Conservation (phyloP, 92 coral and sea anemone genomes). For the Plumapathes pennacea region DNA sequence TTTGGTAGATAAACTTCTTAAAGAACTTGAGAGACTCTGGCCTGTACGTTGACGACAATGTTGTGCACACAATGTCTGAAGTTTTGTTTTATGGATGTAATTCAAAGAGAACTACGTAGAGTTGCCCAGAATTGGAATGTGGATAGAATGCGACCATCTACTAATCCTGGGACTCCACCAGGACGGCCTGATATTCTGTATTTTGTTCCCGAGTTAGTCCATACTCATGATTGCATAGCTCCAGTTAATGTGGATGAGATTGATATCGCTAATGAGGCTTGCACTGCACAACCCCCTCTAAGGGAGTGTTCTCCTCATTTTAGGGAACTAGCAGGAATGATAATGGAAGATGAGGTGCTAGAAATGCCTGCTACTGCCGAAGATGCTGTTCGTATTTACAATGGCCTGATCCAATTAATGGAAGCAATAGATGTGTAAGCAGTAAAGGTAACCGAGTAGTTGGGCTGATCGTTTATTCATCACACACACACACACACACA, state of each 20-base stretch:
- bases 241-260: slow-evolving; percentile 53
- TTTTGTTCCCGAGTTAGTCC: slow-evolving; percentile 42
- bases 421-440: too few relatives aligned
- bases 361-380: slow-evolving; percentile 45
- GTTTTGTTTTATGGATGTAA: slow-evolving; percentile 28
- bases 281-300: slow-evolving; percentile 28
- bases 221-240: slow-evolving; percentile 51
- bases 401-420: too few relatives aligned
- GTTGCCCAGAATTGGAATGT: slow-evolving; percentile 20
- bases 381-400: too few relatives aligned
- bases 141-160: slow-evolving; percentile 21
- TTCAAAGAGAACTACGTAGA: slow-evolving; percentile 17
- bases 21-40: slow-evolving; percentile 28
- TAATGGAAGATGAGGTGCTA: slow-evolving; percentile 64
- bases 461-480: too few relatives aligned
- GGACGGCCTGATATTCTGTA: slow-evolving; percentile 59
- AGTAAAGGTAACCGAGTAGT: too few relatives aligned
- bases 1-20: slow-evolving; percentile 28
- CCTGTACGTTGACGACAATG: slow-evolving; percentile 18
- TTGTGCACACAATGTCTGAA: slow-evolving; percentile 20
- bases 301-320: slow-evolving; percentile 57
- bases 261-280: slow-evolving; percentile 51
- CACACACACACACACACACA: too few relatives aligned
- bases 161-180: slow-evolving; percentile 36
- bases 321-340: slow-evolving; percentile 58